These are phyloP conservation scores for Eupithecia dodoneata DNA, from an alignment of 2,888 invertebrate species.

Conservation along the genomic window DNA sequence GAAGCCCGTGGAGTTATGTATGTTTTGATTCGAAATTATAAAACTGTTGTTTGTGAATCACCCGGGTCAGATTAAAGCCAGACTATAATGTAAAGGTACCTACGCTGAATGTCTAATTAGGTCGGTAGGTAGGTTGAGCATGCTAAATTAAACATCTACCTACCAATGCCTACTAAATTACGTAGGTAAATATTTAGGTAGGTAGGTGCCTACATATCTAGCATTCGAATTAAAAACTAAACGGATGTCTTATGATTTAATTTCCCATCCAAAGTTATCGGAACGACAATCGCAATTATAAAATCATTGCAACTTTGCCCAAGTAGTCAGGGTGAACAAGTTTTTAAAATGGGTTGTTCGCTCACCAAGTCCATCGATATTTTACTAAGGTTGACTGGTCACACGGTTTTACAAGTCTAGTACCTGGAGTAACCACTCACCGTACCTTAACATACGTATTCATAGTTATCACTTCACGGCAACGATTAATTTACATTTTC, in stretches of 20 bases:
- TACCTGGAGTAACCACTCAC: not conserved
- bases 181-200: not conserved
- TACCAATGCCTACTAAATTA: not conserved
- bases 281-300: conserved; percentile 5
- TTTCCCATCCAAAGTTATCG: conserved; percentile 1
- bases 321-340: conserved; percentile 27
- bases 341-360: conserved; percentile 12
- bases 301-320: conserved; percentile 7
- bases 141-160: not conserved
- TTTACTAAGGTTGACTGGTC: conserved; percentile 1
- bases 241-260: conserved; percentile 9
- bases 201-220: too few species aligned
- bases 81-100: not conserved
- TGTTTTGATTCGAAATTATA: not conserved
- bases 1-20: not conserved
- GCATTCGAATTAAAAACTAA: not conserved
- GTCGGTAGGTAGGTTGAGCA: not conserved
- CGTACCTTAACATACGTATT: not conserved
- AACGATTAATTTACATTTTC: not conserved
- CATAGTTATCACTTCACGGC: not conserved
- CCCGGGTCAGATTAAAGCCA: not conserved
- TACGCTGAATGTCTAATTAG: not conserved
- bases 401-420: not conserved
- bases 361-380: not conserved
- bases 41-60: not conserved